Conservation (phyloP, 2,888 invertebrate genomes). For the Asteroscopus sphinx region DNA sequence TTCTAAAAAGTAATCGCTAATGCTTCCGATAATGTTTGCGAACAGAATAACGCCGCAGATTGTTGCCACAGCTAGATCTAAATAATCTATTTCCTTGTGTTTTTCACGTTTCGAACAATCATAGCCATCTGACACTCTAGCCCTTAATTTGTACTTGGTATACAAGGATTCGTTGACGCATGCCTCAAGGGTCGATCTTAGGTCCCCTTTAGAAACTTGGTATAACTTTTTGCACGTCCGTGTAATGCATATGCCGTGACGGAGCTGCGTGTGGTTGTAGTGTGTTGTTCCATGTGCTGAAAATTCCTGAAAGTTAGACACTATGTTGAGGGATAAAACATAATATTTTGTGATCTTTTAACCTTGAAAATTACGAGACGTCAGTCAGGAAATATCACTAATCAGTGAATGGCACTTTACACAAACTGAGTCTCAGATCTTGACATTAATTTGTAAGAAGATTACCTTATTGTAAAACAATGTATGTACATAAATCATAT, state of each 20-base stretch:
- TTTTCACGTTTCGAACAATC: slow-evolving; percentile 28
- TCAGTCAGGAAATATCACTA: too few species aligned
- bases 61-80: slow-evolving; percentile 30
- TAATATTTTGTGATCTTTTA: background rate
- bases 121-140: slow-evolving; percentile 23
- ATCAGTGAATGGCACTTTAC: too few species aligned
- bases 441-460: too few species aligned
- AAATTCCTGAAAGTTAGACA: slow-evolving; percentile 71
- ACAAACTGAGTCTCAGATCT: too few species aligned
- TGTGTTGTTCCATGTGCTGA: slow-evolving; percentile 74
- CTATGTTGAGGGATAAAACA: background rate
- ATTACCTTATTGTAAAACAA: too few species aligned
- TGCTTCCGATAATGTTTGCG: slow-evolving; percentile 39
- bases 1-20: slow-evolving; percentile 22
- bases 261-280: slow-evolving; percentile 78
- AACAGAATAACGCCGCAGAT: slow-evolving; percentile 23
- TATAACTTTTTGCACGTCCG: slow-evolving; percentile 67
- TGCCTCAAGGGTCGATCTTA: slow-evolving; percentile 39
- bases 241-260: slow-evolving; percentile 77
- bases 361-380: too few species aligned
- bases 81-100: slow-evolving; percentile 13
- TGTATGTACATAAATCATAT: too few species aligned
- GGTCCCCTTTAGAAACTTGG: slow-evolving; percentile 48
- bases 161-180: slow-evolving; percentile 50
- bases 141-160: slow-evolving; percentile 38